Percentiles rank a stretch among this genome's conserved stretches.
Evolutionary conservation across 2,113 vertebrate genomes (phyloP).

Genomic region (Cololabis saira): DNA sequence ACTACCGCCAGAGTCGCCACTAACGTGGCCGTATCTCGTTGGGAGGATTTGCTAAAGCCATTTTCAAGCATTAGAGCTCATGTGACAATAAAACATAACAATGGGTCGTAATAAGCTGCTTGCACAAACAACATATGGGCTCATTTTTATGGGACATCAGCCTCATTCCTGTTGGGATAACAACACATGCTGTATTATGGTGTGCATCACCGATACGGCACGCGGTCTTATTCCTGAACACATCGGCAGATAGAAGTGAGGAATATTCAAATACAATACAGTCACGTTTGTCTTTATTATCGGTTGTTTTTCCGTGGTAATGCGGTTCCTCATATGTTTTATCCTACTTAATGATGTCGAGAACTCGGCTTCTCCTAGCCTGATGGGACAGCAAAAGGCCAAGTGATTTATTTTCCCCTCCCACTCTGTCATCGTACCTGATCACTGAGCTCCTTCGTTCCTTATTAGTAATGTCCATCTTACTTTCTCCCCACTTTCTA

Average conservation of each 20-base stretch:
- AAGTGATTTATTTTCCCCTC: constrained; percentile 48
- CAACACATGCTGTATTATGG: too few species aligned
- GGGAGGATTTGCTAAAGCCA: constrained; percentile 1
- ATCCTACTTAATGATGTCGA: constrained; percentile 54
- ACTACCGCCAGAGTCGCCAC: not conserved
- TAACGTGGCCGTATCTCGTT: not conserved
- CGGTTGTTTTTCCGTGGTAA: too few species aligned
- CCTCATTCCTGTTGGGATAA: not conserved
- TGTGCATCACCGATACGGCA: too few species aligned
- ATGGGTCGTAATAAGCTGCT: not conserved
- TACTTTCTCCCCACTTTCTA: constrained; percentile 84
- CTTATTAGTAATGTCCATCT: constrained; percentile 97
- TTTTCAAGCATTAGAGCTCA: not conserved
- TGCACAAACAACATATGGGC: constrained; percentile 13
- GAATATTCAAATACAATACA: too few species aligned
- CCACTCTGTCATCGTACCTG: constrained; percentile 67
- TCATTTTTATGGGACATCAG: constrained; percentile 11
- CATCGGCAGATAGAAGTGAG: too few species aligned
- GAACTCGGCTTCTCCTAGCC: constrained; percentile 14
- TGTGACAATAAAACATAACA: not conserved
- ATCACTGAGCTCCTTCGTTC: constrained; percentile 84
- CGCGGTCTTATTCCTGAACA: too few species aligned
- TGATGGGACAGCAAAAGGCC: constrained; percentile 60
- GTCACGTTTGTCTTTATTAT: too few species aligned
- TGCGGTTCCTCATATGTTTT: too few species aligned